Base-by-base conservation (phyloP, 2,888 invertebrate species). In the Diaperis boleti region DNA sequence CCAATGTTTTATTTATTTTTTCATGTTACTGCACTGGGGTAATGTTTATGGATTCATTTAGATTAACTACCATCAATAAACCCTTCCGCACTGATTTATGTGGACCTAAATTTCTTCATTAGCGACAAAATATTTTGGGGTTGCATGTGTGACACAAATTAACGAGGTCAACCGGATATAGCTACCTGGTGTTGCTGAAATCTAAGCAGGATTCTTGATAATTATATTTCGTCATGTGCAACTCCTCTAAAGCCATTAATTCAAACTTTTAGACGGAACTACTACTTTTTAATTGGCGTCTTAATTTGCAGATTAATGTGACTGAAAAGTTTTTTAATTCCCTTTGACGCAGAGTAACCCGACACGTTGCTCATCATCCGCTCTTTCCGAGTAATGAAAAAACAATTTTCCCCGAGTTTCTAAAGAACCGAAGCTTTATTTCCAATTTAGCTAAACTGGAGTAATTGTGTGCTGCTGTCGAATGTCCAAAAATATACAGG, bases 31-130 rank as follows among this genome's bases (percentile, higher is more conserved):
- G 18, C 10, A 22, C 22, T 42, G 22, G 26, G 45, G n/a, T n/a
- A 45, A 45, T 45, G 29, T 45, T 45, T 45, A 29, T 29, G 45
- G 45, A 45, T 45, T 45, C 11, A 45, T 45, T 45, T 45, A 45
- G 45, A 45, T 45, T 45, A 45, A 45, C 15, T 45, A 15, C 45
- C 29, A 45, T 45, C 29, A 45, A 45, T 29, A 45, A 45, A 45
- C 45, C 45, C 14, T 26, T 45, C 20, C 11, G 33, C 29, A 8
- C 29, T 33, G 47, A 47, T 47, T 47, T 47, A 47, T 31, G 42
- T 29, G 29, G 17, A 29, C 13, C 8, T n/a, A 45, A 29, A 26
- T 45, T 45, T n/a, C 39, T 39, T 39, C 15, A 39, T 39, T 39
- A 17, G 39, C 8, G 39, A n/a, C 14, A 13, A 17, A 39, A 17